These are phyloP conservation scores for Lasioglossum leucozonium DNA, from an alignment of 2,888 invertebrate genomes.

Conservation along the genomic window DNA sequence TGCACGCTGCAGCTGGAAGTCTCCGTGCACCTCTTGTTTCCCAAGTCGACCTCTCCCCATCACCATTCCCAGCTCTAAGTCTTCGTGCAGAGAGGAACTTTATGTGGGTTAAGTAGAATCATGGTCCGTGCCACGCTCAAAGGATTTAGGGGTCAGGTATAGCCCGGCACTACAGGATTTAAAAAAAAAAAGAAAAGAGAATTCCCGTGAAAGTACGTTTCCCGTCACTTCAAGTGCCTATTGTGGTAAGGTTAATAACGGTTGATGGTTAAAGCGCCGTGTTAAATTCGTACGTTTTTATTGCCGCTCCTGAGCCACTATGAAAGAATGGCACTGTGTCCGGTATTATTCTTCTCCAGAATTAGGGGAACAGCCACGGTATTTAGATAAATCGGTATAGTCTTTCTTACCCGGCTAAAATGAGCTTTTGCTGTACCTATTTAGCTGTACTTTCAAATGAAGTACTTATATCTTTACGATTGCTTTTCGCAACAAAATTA, in stretches of 20 bases:
- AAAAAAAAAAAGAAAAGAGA: constrained; percentile 62
- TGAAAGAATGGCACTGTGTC: neutral
- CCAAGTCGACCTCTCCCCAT: constrained; percentile 72
- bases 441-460: neutral
- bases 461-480: neutral
- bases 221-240: constrained; percentile 52
- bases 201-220: constrained; percentile 41
- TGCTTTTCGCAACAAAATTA: neutral
- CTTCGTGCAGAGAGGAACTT: constrained; percentile 69
- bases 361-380: neutral
- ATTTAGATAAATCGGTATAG: neutral
- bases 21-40: constrained; percentile 63
- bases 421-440: neutral
- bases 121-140: constrained; percentile 68
- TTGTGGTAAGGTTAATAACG: constrained; percentile 65
- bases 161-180: constrained; percentile 64
- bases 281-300: constrained; percentile 46
- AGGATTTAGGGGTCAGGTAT: constrained; percentile 74
- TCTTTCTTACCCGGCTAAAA: neutral
- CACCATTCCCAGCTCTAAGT: constrained; percentile 74
- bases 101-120: constrained; percentile 77
- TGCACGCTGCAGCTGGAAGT: constrained; percentile 70
- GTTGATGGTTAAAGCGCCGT: constrained; percentile 41
- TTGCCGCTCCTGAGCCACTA: constrained; percentile 4
- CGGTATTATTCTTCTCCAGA: neutral